phyloP scores from a whole-genome alignment of 1,140 invertebrate species.

The Carposina sasakii region DNA sequence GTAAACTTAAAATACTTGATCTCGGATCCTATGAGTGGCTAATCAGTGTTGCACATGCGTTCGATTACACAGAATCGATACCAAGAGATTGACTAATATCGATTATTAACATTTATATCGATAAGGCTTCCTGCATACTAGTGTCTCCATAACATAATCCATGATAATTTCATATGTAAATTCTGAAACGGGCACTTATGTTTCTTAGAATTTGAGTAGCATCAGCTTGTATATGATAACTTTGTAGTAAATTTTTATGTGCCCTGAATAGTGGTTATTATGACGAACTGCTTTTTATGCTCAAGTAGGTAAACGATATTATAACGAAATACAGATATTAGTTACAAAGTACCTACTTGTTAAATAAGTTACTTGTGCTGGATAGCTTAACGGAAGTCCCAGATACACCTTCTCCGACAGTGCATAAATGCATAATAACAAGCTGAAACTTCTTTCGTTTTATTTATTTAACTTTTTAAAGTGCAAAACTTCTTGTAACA shows the following conservation, averaged over 20 bases:
- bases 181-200: conserved; percentile 25
- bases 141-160: conserved; percentile 31
- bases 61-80: conserved; percentile 44
- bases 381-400: too few relatives aligned
- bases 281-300: too few relatives aligned
- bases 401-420: too few relatives aligned
- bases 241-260: not conserved
- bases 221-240: conserved; percentile 7
- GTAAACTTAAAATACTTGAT: conserved; percentile 30
- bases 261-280: too few relatives aligned
- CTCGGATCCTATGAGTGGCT: conserved; percentile 28
- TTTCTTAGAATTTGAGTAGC: conserved; percentile 22
- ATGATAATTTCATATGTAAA: conserved; percentile 51
- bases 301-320: too few relatives aligned
- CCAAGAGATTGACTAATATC: conserved; percentile 44
- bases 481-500: too few relatives aligned
- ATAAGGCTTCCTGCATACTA: conserved; percentile 30
- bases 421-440: too few relatives aligned
- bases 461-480: too few relatives aligned
- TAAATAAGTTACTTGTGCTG: too few relatives aligned
- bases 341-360: too few relatives aligned
- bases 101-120: conserved; percentile 48
- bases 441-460: too few relatives aligned
- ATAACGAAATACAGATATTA: too few relatives aligned
- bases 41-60: conserved; percentile 41